phyloP scores from a whole-genome alignment of 2,888 invertebrate genomes.

The Creontiades dilutus region DNA sequence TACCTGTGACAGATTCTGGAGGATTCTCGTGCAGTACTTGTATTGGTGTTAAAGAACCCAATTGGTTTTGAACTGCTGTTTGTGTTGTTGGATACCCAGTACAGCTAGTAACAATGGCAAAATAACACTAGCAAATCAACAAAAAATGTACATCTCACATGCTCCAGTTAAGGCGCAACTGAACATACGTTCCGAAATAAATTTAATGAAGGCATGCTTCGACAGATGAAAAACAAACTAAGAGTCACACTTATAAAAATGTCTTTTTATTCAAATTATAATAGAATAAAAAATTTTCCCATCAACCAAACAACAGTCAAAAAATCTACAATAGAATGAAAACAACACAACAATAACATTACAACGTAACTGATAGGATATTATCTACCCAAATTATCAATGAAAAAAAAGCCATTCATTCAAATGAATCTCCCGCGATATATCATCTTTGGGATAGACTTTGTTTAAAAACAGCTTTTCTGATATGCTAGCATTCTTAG shows the following conservation, averaged over 20 bases:
- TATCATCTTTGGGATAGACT: neutral
- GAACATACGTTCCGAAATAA: neutral
- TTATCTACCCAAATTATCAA: constrained; percentile 40
- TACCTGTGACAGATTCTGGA: no score
- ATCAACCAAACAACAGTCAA: constrained; percentile 67
- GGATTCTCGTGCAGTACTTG: no score
- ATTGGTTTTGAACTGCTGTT: no score
- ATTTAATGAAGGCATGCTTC: constrained; percentile 26
- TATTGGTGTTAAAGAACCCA: no score
- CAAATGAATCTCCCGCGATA: constrained; percentile 11
- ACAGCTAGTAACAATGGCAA: no score
- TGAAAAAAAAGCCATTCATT: constrained; percentile 51
- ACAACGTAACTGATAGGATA: constrained; percentile 52
- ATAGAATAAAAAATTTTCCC: constrained; percentile 67
- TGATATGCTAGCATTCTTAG: constrained; percentile 66
- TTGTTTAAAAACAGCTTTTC: constrained; percentile 37
- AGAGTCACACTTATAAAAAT: constrained; percentile 11
- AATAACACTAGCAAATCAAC: neutral
- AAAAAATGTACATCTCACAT: neutral
- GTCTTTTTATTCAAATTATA: constrained; percentile 58
- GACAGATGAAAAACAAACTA: neutral
- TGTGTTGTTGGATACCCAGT: no score
- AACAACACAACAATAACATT: constrained; percentile 61
- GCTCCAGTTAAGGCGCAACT: neutral
- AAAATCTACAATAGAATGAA: constrained; percentile 59